Evolutionary conservation across 1,140 invertebrate genomes (phyloP).

Genomic region (Lucilia cuprina): DNA sequence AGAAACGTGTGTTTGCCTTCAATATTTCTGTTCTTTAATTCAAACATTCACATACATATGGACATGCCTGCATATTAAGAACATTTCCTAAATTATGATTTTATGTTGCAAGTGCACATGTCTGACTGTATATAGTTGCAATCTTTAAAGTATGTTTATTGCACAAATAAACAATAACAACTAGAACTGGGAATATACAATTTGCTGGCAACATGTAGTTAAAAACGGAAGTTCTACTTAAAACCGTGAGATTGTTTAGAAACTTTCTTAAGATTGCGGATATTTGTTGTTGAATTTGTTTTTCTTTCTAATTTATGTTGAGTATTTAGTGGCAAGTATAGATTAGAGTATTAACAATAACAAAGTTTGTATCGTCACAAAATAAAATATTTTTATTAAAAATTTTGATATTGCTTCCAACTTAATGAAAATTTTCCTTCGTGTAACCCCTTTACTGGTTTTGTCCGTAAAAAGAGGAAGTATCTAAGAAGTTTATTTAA

Average conservation of each 20-base stretch:
- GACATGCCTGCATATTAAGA: not conserved
- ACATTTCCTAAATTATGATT: conserved; percentile 20
- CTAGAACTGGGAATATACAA: not conserved
- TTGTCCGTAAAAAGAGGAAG: not conserved
- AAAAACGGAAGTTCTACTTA: conserved; percentile 30
- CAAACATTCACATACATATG: too few species aligned
- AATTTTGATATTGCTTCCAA: not conserved
- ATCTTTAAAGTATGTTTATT: not conserved
- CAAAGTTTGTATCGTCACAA: not conserved
- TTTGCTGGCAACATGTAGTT: not conserved
- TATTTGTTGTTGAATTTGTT: not conserved
- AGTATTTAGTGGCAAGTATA: not conserved
- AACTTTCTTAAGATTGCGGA: not conserved
- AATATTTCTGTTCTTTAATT: too few species aligned
- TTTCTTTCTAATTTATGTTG: not conserved
- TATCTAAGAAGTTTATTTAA: conserved; percentile 28
- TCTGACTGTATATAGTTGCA: not conserved
- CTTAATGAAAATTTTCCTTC: not conserved
- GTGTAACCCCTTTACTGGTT: not conserved
- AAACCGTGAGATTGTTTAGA: conserved; percentile 23
- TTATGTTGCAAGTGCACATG: not conserved
- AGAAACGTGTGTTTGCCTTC: too few species aligned
- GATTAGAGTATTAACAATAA: too few species aligned
- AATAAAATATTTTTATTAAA: not conserved
- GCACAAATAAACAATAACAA: too few species aligned